Percentiles rank a stretch among this genome's conserved stretches.
These are phyloP conservation scores for Erithacus rubecula DNA, from an alignment of 2,797 vertebrate species.

Conservation along the genomic window DNA sequence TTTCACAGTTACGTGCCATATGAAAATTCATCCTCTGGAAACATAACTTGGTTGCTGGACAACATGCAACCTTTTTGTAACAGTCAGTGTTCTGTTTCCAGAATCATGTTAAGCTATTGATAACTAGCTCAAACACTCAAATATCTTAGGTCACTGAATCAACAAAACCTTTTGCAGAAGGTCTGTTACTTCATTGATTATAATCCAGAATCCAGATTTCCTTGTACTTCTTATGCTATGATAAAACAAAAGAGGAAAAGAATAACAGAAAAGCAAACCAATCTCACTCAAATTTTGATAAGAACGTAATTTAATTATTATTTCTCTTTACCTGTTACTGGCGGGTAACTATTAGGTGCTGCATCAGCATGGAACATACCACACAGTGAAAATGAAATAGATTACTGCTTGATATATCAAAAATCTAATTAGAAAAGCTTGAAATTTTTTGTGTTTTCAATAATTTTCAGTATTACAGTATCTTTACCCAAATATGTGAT, in stretches of 20 bases:
- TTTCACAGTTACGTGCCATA: slow-evolving; percentile 39
- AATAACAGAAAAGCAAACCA: not conserved
- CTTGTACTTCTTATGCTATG: not conserved
- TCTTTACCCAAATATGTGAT: not conserved
- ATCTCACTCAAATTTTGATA: not conserved
- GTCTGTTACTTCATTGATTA: not conserved
- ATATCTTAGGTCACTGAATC: slow-evolving; percentile 45
- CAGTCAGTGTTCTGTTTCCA: not conserved
- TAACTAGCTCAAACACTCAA: slow-evolving; percentile 28
- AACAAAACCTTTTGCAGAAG: slow-evolving; percentile 23
- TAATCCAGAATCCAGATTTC: not conserved
- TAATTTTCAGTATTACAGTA: not conserved
- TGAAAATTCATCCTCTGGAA: slow-evolving; percentile 41
- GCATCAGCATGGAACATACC: not conserved
- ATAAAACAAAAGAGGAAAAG: not conserved
- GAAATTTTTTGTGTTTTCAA: not conserved
- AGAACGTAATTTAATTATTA: not conserved
- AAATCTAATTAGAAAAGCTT: not conserved
- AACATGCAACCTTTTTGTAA: slow-evolving; percentile 28
- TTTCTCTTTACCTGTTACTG: not conserved
- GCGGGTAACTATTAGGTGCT: not conserved
- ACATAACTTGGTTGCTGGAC: slow-evolving; percentile 72
- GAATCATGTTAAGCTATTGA: slow-evolving; percentile 11
- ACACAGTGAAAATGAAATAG: not conserved
- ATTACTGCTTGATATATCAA: not conserved